These are phyloP conservation scores for Drosophila ustulata DNA, from an alignment of 2,888 invertebrate genomes.

Conservation along the genomic window DNA sequence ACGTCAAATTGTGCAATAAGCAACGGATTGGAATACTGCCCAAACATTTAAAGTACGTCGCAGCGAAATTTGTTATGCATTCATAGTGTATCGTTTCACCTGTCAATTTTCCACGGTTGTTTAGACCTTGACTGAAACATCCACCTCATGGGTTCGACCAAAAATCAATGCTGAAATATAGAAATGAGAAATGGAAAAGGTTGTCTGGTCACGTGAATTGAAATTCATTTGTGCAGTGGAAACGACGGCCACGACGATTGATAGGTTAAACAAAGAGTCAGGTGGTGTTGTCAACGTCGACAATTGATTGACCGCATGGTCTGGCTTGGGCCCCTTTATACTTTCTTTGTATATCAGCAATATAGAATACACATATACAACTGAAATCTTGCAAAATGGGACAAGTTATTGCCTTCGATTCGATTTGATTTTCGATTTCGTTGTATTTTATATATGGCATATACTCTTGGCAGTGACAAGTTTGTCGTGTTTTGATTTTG, in stretches of 20 bases:
- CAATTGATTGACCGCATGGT: slow-evolving; percentile 24
- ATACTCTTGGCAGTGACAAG: slow-evolving; percentile 13
- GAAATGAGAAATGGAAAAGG: slow-evolving; percentile 1
- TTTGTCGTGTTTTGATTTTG: slow-evolving; percentile 15
- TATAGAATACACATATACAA: background rate
- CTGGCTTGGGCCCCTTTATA: background rate
- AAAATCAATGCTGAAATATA: slow-evolving; percentile 45
- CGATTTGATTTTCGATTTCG: background rate
- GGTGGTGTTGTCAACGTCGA: slow-evolving; percentile 22
- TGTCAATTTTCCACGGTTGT: slow-evolving; percentile 27
- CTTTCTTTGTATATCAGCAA: slow-evolving; percentile 8
- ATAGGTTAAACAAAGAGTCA: slow-evolving; percentile 23
- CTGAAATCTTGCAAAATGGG: slow-evolving; percentile 4
- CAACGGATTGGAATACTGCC: background rate
- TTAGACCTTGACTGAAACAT: slow-evolving; percentile 16
- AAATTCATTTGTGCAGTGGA: slow-evolving; percentile 1
- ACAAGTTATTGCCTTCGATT: slow-evolving; percentile 2
- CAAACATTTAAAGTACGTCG: background rate
- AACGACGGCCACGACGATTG: slow-evolving; percentile 3
- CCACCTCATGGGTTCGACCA: background rate
- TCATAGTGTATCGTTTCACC: slow-evolving; percentile 15
- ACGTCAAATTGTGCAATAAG: background rate
- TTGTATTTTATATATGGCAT: too few relatives aligned
- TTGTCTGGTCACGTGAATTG: slow-evolving; percentile 20
- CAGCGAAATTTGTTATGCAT: background rate